Evolutionary conservation across 2,113 vertebrate species (phyloP), one percentile per base, ranked within the genome.

Genomic region (Cyanocitta stelleri): DNA sequence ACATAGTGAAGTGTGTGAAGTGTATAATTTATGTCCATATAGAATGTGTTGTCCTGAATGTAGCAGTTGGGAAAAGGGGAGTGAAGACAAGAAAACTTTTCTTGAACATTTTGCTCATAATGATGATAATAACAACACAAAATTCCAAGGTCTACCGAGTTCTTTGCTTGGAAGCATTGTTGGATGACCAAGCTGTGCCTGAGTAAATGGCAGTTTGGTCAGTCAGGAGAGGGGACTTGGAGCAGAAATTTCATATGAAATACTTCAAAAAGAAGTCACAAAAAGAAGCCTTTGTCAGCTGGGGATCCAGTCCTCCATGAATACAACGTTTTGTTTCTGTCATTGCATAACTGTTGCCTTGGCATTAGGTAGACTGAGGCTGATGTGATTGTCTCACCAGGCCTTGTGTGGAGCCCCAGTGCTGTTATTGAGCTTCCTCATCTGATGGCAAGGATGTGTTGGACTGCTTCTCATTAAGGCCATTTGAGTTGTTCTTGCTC

Each of bases 281-380:
- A 51, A 90, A 89, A 58, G 68, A 78, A 85, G 83, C 30, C 74
- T 88, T 96, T 93, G 96, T 95, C 73, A 78, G 73, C 56, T 48
- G 62, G 30, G 11, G 6, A 72, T 62, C 46, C 63, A 75, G 68
- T 85, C 41, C 49, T 33, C 64, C 37, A 39, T 96, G 92, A 95
- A 94, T 94, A 43, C 46, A 6, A 43, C 0, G 37, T 85, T 93
- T 86, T 95, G 93, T 96, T 92, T 84, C 19, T 69, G 77, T 63
- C n/a, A 17, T 92, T 95, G 69, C 55, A 6, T 95, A 95, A 96
- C 88, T 68, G 75, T 61, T 88, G 90, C 77, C 73, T 89, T 74
- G 86, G 83, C 35, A 5, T 62, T 86, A 35, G 49, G 81, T 96
- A 61, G 74, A 54, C 55, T 83, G 79, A 58, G 55, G 79, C 80